Evolutionary conservation across 2,797 vertebrate genomes (phyloP), one percentile per base, ranked within the genome.

Genomic region (Phoxinus dragarum): DNA sequence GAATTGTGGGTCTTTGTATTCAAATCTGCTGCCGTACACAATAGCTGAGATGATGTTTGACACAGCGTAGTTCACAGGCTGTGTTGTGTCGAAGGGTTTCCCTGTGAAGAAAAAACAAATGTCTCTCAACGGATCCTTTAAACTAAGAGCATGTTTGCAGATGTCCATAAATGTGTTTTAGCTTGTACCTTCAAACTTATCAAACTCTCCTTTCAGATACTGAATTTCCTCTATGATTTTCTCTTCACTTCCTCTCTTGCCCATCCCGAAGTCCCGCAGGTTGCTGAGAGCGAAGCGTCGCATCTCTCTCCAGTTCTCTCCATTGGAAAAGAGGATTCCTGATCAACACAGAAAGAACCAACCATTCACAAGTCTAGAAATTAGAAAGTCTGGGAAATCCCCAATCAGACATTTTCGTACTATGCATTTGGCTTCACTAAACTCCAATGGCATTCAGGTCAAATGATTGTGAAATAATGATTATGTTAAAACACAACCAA

Each of bases 251-350:
- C 87, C 17, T 90, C 84, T 93, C 84, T 92, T 95, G 5, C 94
- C 94, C 95, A 96, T 95, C 47, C 95, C 94, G 88, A 95, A 95
- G 81, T 95, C 93, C 73, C 84, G 91, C 1, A 96, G 90, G 21
- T 91, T 93, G 21, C 82, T 78, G 36, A 95, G 84, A 14, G 94
- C 90, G 72, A 96, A 96, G 12, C 93, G 93, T 77, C 94, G 92
- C 94, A 96, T 88, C 83, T 94, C 94, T 83, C 91, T 94, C 94
- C 95, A 95, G 0, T 90, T 89, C 6, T 94, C 93, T 75, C 95
- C 95, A 4, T 96, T 95, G 34, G 93, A 47, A 86, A 95, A 94
- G 1, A 94, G 0, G 34, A 96, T 92, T 27, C 95, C 95, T 95
- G 42, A 56, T 31, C 14, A 23, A 49, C 2, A 83, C n/a, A 36